phyloP scores from a whole-genome alignment of 2,797 vertebrate genomes.

The Uromys caudimaculatus region DNA sequence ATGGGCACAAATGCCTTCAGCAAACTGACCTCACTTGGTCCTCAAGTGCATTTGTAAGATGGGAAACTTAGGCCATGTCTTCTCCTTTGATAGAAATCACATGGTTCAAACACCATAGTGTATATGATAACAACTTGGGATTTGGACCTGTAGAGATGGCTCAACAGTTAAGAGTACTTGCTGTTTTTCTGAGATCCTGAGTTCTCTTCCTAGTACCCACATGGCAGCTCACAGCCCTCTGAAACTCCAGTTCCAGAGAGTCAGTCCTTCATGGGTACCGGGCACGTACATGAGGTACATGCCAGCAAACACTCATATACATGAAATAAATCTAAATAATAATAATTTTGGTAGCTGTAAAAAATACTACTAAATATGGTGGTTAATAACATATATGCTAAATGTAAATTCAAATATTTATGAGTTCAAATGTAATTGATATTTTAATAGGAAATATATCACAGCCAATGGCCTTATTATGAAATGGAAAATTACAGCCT shows the following conservation, averaged over 20 bases:
- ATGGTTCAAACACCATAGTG: background rate
- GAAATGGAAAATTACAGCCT: slow-evolving; percentile 58
- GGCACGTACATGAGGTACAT: background rate
- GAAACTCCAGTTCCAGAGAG: background rate
- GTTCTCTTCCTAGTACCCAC: background rate
- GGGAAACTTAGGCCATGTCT: background rate
- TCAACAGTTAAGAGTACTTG: background rate
- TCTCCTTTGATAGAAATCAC: background rate
- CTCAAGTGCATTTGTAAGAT: background rate
- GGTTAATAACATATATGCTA: background rate
- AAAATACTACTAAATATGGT: slow-evolving; percentile 24
- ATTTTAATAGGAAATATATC: slow-evolving; percentile 58
- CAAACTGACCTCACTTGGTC: background rate
- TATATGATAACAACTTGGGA: background rate
- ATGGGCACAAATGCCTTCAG: background rate
- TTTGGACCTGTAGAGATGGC: background rate
- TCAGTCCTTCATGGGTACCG: background rate
- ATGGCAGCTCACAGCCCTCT: background rate
- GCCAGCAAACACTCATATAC: background rate
- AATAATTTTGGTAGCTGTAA: background rate
- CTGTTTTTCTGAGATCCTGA: background rate
- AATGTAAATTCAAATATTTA: slow-evolving; percentile 35
- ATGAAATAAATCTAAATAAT: background rate
- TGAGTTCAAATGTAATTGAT: slow-evolving; percentile 48
- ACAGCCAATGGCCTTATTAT: slow-evolving; percentile 47